These are phyloP conservation scores for Apoderus coryli DNA, from an alignment of 2,888 invertebrate species.

Conservation along the genomic window DNA sequence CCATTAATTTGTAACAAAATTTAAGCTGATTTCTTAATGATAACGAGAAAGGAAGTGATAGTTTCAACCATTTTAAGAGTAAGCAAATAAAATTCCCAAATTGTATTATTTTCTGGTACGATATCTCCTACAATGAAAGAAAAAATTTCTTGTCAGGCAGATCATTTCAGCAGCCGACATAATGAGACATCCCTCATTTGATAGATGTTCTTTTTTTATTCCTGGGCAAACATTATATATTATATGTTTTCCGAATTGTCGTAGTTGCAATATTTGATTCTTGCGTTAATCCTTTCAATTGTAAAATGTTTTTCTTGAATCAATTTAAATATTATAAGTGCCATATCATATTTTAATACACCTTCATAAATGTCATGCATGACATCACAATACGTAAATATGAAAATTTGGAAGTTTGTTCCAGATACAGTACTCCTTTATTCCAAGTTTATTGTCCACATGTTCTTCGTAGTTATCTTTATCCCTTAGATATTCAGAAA, in stretches of 20 bases:
- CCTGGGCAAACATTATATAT: conserved; percentile 14
- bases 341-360: conserved; percentile 14
- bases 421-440: conserved; percentile 9
- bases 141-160: conserved; percentile 10
- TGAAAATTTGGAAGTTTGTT: conserved; percentile 10
- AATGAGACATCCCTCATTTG: conserved; percentile 10
- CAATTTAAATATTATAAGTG: conserved; percentile 11
- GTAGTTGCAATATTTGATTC: conserved; percentile 14
- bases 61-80: conserved; percentile 1
- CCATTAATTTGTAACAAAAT: conserved; percentile 1
- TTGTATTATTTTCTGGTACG: conserved; percentile 7
- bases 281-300: conserved; percentile 10
- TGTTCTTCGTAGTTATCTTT: no score
- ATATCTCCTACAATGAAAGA: conserved; percentile 13
- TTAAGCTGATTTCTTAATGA: no score
- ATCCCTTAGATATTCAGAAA: no score
- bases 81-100: conserved; percentile 11
- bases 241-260: conserved; percentile 8
- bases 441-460: no score
- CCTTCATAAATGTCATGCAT: conserved; percentile 16
- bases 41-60: conserved; percentile 1
- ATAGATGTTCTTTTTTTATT: conserved; percentile 12
- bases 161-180: conserved; percentile 14
- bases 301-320: conserved; percentile 11
- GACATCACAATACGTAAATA: conserved; percentile 11